Percentiles rank a stretch among this genome's conserved stretches.
These are phyloP conservation scores for Macaca mulatta DNA, from an alignment of 2,113 vertebrate species.

Conservation along the genomic window DNA sequence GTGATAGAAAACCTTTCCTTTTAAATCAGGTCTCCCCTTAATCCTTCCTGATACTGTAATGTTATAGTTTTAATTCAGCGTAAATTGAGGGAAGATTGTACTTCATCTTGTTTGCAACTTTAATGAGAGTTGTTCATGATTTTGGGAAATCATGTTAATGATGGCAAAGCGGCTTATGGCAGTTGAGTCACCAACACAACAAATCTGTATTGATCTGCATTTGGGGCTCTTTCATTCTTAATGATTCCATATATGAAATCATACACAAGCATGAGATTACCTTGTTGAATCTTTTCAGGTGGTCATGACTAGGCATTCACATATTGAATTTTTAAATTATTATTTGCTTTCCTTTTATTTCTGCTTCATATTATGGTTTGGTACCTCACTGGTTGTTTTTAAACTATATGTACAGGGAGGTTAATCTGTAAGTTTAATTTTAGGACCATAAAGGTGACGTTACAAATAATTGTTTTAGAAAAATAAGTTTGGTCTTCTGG, in stretches of 20 bases:
- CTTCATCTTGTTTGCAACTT: not conserved
- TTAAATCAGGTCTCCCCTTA: not conserved
- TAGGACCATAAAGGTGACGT: not conserved
- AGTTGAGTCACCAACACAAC: not conserved
- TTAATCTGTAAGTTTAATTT: not conserved
- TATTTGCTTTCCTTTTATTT: not conserved
- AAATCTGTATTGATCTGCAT: not conserved
- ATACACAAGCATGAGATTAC: not conserved
- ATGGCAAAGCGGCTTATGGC: not conserved
- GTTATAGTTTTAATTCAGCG: not conserved
- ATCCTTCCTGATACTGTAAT: not conserved
- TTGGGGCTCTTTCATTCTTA: not conserved
- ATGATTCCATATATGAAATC: not conserved
- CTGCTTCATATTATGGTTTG: not conserved
- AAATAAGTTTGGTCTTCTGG: not conserved
- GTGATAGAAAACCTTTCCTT: not conserved
- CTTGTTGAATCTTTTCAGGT: not conserved
- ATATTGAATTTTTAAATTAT: not conserved
- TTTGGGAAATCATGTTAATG: not conserved
- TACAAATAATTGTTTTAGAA: not conserved
- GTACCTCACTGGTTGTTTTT: not conserved
- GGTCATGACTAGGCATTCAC: not conserved
- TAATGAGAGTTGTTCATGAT: not conserved
- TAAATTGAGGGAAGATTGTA: not conserved
- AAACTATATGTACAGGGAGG: not conserved